Evolutionary conservation across 2,113 vertebrate genomes (phyloP).

Genomic region (Boulengeromyrus knoepffleri): DNA sequence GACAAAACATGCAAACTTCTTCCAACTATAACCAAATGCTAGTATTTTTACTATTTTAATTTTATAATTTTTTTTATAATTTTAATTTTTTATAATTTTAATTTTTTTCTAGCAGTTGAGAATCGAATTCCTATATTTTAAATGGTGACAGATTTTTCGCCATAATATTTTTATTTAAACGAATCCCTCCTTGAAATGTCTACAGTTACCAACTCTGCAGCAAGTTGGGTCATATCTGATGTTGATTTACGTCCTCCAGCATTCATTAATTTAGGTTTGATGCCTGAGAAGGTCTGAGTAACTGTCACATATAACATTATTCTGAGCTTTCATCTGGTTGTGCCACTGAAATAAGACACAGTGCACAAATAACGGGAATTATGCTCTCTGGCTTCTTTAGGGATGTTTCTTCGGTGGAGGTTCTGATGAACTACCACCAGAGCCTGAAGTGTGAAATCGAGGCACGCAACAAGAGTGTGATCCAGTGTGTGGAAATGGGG

Average conservation of each 20-base stretch:
- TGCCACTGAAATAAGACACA: background rate
- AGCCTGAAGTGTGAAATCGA: constrained; percentile 85
- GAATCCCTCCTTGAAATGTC: background rate
- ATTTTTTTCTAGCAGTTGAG: background rate
- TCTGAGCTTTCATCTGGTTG: background rate
- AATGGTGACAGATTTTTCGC: background rate
- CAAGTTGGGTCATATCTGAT: background rate
- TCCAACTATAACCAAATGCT: background rate
- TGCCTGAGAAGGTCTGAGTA: background rate
- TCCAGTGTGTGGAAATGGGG: constrained; percentile 82
- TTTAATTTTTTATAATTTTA: background rate
- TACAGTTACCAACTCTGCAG: background rate
- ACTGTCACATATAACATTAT: background rate
- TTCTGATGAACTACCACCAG: constrained; percentile 93
- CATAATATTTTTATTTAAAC: background rate
- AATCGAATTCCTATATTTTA: background rate
- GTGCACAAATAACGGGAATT: background rate
- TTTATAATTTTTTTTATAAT: background rate
- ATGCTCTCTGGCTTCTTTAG: constrained; percentile 49
- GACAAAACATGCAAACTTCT: background rate
- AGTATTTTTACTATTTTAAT: background rate
- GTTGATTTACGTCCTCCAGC: background rate
- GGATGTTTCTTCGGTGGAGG: constrained; percentile 88
- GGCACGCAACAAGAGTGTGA: constrained; percentile 61
- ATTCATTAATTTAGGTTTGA: background rate